Evolutionary conservation across 2,888 invertebrate genomes (phyloP), one percentile per base, ranked within the genome.

Genomic region (Synanthedon vespiformis): DNA sequence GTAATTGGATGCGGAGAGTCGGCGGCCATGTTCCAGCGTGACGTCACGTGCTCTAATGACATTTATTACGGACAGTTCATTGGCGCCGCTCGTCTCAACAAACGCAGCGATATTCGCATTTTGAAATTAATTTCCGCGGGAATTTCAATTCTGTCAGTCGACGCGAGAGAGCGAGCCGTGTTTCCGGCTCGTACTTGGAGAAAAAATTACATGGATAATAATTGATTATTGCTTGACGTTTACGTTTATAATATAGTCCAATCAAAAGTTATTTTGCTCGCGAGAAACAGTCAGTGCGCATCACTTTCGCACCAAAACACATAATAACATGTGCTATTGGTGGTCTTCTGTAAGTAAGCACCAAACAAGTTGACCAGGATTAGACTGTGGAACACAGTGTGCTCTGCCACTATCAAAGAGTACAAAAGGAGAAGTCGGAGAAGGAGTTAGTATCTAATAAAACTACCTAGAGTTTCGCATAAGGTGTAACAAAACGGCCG

Each of bases 41-140:
- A 81, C 79, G 80, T 79, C 80, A 80, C 72, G 70, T 72, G 70
- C 72, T 74, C 77, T 80, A 77, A 83, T 80, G 78, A 77, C 77
- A 76, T 82, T 82, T 81, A 81, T 80, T 80, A 78, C 72, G 67
- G 74, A 74, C 77, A 76, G 78, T 77, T 77, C 77, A 82, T 78
- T 74, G 80, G 75, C 73, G 76, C 68, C 72, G 67, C 69, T 63
- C 68, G 67, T 72, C 74, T 74, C 71, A 60, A 62, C 68, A 71
- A 67, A 72, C 68, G 65, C 67, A 59, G 67, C 61, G 63, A 61
- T 71, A 69, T 75, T 72, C 70, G 63, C 60, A 72, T 75, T 77
- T 70, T 66, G 66, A 74, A 76, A 83, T 81, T 79, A 75, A 77
- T 80, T 77, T 78, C 71, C 67, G 69, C 67, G 70, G 65, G 65